Evolutionary conservation across 2,888 invertebrate species (phyloP).

Genomic region (Papilio elwesi): DNA sequence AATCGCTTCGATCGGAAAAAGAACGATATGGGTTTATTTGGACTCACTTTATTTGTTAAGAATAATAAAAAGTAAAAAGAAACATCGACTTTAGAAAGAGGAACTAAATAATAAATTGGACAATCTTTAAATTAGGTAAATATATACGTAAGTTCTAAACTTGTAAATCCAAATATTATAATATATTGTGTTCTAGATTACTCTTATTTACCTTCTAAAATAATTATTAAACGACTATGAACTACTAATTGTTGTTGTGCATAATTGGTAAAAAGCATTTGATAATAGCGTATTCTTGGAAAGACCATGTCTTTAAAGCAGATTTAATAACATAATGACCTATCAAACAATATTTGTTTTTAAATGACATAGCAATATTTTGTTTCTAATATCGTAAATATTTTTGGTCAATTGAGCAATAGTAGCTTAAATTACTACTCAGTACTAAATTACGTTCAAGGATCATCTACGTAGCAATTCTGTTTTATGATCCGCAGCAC

Average conservation of each 20-base stretch:
- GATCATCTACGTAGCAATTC: slow-evolving; percentile 20
- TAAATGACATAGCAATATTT: too few relatives aligned
- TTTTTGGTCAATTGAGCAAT: slow-evolving; percentile 10
- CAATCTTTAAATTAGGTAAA: neutral
- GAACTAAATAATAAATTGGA: neutral
- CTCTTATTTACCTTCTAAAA: too few relatives aligned
- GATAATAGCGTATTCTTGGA: too few relatives aligned
- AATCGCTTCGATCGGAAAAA: slow-evolving; percentile 68
- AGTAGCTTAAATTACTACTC: slow-evolving; percentile 10
- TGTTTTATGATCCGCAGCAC: slow-evolving; percentile 22
- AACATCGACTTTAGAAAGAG: neutral
- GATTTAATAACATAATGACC: too few relatives aligned
- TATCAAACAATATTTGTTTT: too few relatives aligned
- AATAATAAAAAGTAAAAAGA: neutral
- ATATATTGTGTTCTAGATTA: too few relatives aligned
- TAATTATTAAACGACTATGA: too few relatives aligned
- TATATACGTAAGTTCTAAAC: too few relatives aligned
- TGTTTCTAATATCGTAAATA: neutral
- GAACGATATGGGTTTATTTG: slow-evolving; percentile 51
- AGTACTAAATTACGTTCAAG: slow-evolving; percentile 13
- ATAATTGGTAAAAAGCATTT: too few relatives aligned
- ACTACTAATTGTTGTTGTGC: too few relatives aligned
- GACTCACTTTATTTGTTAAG: slow-evolving; percentile 17
- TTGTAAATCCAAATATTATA: too few relatives aligned
- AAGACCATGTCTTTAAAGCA: too few relatives aligned